Evolutionary conservation across 2,888 invertebrate species (phyloP).

Genomic region (Dryadula phaetusa): DNA sequence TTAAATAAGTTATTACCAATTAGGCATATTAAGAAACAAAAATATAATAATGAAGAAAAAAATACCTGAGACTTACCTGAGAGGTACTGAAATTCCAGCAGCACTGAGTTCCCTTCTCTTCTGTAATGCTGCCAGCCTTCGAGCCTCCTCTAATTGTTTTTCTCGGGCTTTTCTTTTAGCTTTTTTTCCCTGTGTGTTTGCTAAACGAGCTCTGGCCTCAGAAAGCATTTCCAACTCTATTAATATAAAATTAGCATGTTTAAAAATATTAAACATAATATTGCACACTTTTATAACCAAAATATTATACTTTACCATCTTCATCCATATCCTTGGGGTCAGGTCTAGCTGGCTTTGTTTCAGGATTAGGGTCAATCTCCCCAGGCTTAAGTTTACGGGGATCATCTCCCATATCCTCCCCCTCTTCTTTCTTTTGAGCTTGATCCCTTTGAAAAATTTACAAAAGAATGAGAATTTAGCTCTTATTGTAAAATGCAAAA

Average conservation of each 20-base stretch:
- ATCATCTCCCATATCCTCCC: constrained; percentile 95
- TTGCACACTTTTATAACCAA: not conserved
- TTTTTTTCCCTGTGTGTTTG: constrained; percentile 98
- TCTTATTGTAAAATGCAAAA: not conserved
- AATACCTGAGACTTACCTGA: constrained; percentile 63
- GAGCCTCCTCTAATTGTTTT: constrained; percentile 98
- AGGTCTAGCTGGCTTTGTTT: constrained; percentile 99
- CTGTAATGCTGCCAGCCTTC: constrained; percentile 97
- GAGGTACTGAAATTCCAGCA: constrained; percentile 92
- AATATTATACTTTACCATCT: constrained; percentile 87
- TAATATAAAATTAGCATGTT: constrained; percentile 44
- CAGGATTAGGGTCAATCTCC: constrained; percentile 99
- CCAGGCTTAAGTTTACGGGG: constrained; percentile 99
- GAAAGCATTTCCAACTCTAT: constrained; percentile 99
- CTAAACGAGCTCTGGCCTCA: constrained; percentile 98
- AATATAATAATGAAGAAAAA: too few species aligned
- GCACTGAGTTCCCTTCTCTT: constrained; percentile 98
- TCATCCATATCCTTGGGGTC: constrained; percentile 99
- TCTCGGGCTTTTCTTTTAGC: constrained; percentile 98
- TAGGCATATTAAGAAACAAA: not conserved
- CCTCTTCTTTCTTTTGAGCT: constrained; percentile 98
- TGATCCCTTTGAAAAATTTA: constrained; percentile 89
- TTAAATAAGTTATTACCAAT: too few species aligned
- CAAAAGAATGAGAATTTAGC: not conserved
- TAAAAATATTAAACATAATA: not conserved